Evolutionary conservation across 2,888 invertebrate species (phyloP), one percentile per base, ranked within the genome.

Genomic region (Noctua pronuba): DNA sequence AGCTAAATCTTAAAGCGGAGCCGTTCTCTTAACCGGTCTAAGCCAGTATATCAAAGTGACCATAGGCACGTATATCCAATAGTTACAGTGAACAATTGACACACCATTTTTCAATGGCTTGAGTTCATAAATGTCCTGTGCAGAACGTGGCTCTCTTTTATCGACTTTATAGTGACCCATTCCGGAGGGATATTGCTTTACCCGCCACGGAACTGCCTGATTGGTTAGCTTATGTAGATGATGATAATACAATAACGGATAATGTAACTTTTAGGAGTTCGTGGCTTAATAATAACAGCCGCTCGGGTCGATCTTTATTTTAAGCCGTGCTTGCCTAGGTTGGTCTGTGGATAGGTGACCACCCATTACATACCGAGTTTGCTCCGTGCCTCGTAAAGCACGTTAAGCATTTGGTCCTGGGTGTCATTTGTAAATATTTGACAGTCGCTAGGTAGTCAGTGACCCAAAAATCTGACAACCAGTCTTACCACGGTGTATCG

Each of bases 61-160:
- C 44, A 71, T 64, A 84, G 38, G 41, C 84, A 73, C 79, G 73
- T 84, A 79, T 67, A 77, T 64, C 79, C 79, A 83, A 79, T 73
- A 84, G 74, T 71, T 73, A 80, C 66, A 84, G 67, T 68, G 85
- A 85, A 77, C 82, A 83, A 84, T 80, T 83, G 82, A 80, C 75
- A 81, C 83, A 67, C 52, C 77, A 83, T 85, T 83, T 83, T 83
- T 83, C 85, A 83, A 62, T 83, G 65, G 83, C 85, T 85, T 85
- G 75, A 77, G 83, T 76, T 83, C 83, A 83, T 83, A 83, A 83
- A 83, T 81, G 83, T 83, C 83, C 82, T 58, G 70, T 38, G 62
- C 52, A 64, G 77, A 85, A 73, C 83, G 82, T 85, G 83, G 77
- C 70, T 70, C 82, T 81, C 77, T 81, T 83, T 83, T 83, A 83